Percentiles rank a stretch among this genome's conserved stretches.
These are phyloP conservation scores for Coregonus ussuriensis DNA, from an alignment of 2,797 vertebrate genomes.

Conservation along the genomic window DNA sequence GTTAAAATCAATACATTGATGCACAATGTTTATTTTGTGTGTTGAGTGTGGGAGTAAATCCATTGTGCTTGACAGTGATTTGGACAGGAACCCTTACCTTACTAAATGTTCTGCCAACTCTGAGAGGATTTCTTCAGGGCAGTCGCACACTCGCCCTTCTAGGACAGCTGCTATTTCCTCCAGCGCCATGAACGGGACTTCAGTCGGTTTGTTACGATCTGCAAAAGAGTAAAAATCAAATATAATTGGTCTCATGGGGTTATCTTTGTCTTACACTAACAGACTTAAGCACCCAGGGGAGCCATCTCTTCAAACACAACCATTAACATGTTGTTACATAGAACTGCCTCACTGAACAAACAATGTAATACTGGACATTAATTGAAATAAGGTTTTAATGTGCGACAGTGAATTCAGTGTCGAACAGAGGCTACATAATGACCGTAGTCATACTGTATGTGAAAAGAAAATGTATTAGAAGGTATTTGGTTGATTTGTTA, in stretches of 20 bases:
- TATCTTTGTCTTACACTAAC: constrained; percentile 25
- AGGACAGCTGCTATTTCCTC: constrained; percentile 85
- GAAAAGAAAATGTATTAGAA: no score
- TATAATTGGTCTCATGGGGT: constrained; percentile 37
- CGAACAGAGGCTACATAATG: no score
- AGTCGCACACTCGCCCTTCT: constrained; percentile 82
- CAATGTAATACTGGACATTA: constrained; percentile 17
- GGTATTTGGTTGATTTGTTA: no score
- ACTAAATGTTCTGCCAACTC: constrained; percentile 87
- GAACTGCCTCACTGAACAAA: constrained; percentile 39
- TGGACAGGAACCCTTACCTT: constrained; percentile 70
- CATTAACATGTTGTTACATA: constrained; percentile 38
- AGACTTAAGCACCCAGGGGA: constrained; percentile 38
- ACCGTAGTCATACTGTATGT: no score
- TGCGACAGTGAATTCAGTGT: background rate
- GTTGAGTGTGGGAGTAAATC: background rate
- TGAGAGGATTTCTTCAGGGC: constrained; percentile 86
- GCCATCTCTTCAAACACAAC: constrained; percentile 31
- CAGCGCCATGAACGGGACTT: constrained; percentile 83
- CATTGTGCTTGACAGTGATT: background rate
- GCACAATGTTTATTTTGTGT: no score
- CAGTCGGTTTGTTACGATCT: constrained; percentile 83
- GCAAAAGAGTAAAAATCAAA: constrained; percentile 20
- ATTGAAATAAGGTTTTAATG: background rate
- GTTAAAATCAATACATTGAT: background rate